A percentile compares a stretch with the other conserved stretches of the same genome.
Evolutionary conservation across 2,113 vertebrate genomes (phyloP).

Genomic region (Charina bottae): DNA sequence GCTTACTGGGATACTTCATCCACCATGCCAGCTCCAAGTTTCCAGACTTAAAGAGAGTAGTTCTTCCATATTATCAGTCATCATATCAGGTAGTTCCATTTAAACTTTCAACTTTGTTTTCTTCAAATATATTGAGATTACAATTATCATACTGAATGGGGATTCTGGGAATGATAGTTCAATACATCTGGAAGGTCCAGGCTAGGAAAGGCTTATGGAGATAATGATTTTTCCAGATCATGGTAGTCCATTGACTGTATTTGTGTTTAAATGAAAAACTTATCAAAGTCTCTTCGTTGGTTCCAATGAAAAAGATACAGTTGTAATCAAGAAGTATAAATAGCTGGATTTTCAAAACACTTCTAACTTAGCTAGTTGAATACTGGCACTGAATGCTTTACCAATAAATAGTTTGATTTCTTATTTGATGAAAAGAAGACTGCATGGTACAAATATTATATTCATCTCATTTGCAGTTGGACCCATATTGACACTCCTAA

Average conservation of each 20-base stretch:
- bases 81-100: not conserved
- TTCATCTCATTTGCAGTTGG: not conserved
- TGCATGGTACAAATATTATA: not conserved
- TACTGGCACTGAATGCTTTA: slow-evolving; percentile 10
- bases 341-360: slow-evolving; percentile 20
- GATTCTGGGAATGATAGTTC: not conserved
- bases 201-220: not conserved
- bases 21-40: not conserved
- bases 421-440: slow-evolving; percentile 25
- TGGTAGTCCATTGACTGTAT: not conserved
- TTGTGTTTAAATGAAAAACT: not conserved
- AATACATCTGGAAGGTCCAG: not conserved
- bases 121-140: not conserved
- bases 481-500: not conserved
- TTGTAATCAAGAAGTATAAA: not conserved
- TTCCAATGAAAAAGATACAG: not conserved
- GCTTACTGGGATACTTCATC: not conserved
- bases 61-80: not conserved
- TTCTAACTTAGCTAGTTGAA: not conserved
- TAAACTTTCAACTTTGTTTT: not conserved
- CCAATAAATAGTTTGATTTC: slow-evolving; percentile 31
- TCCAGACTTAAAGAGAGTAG: not conserved
- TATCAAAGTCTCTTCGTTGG: not conserved
- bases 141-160: not conserved
- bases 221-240: not conserved